These are phyloP conservation scores for Tenthredo amoena DNA, from an alignment of 2,888 invertebrate genomes.

Conservation along the genomic window DNA sequence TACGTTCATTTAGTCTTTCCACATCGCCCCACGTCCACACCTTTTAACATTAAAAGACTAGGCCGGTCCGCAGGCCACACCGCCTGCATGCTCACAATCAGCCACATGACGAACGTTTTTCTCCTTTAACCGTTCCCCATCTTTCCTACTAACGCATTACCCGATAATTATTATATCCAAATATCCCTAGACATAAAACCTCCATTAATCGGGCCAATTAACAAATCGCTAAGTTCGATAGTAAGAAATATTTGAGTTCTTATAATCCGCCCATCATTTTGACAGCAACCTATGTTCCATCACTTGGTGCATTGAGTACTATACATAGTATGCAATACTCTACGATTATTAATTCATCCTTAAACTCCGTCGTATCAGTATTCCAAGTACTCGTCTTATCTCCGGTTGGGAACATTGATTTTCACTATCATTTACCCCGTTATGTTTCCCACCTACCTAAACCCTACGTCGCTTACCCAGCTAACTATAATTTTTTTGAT, in stretches of 20 bases:
- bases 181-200: not conserved
- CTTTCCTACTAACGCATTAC: not conserved
- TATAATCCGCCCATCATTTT: slow-evolving; percentile 40
- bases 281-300: slow-evolving; percentile 2
- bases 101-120: slow-evolving; percentile 24
- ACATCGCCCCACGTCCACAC: not conserved
- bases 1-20: not conserved
- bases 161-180: not conserved
- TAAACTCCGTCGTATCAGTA: not conserved
- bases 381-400: not conserved
- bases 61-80: slow-evolving; percentile 19
- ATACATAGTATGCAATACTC: not conserved
- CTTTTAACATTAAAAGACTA: not conserved
- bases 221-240: not conserved
- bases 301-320: not conserved
- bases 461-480: not conserved
- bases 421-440: not conserved
- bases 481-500: not conserved
- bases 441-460: not conserved
- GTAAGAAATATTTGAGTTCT: not conserved
- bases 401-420: not conserved
- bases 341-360: not conserved
- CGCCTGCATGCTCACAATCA: slow-evolving; percentile 44
- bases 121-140: not conserved
- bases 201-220: not conserved